Evolutionary conservation across 2,113 vertebrate genomes (phyloP).

Genomic region (Monarcha castaneiventris): DNA sequence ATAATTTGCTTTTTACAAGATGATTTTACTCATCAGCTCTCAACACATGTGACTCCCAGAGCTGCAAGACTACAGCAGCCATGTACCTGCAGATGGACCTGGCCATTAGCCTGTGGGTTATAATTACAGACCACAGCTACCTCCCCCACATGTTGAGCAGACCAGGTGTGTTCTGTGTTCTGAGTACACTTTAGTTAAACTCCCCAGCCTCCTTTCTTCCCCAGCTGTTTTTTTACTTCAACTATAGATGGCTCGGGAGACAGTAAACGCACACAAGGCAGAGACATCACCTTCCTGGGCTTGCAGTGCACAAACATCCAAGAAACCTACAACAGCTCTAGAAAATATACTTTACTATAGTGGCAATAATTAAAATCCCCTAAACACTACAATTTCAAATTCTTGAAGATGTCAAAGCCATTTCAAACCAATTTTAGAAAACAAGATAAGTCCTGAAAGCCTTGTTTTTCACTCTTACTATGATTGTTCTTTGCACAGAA

Average conservation of each 20-base stretch:
- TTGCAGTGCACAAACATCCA: neutral
- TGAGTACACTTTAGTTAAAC: neutral
- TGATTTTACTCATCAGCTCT: neutral
- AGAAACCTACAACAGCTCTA: neutral
- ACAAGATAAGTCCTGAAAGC: neutral
- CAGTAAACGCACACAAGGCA: neutral
- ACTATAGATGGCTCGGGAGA: neutral
- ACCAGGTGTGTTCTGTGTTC: constrained; percentile 35
- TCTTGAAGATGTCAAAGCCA: neutral
- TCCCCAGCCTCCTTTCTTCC: neutral
- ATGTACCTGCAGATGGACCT: neutral
- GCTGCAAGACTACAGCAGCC: neutral
- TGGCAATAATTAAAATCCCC: neutral
- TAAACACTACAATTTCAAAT: neutral
- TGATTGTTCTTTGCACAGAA: neutral
- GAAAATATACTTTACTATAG: neutral
- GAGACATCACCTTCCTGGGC: neutral
- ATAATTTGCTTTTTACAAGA: neutral
- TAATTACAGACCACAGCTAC: constrained; percentile 39
- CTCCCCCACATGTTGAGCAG: neutral
- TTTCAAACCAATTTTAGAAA: neutral
- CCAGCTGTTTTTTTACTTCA: neutral
- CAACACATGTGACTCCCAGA: neutral
- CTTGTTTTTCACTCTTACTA: neutral
- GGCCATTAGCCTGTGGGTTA: neutral